Percentiles rank a stretch among this genome's conserved stretches.
These are phyloP conservation scores for Drosophila prostipennis DNA, from an alignment of 2,888 invertebrate species.

Conservation along the genomic window DNA sequence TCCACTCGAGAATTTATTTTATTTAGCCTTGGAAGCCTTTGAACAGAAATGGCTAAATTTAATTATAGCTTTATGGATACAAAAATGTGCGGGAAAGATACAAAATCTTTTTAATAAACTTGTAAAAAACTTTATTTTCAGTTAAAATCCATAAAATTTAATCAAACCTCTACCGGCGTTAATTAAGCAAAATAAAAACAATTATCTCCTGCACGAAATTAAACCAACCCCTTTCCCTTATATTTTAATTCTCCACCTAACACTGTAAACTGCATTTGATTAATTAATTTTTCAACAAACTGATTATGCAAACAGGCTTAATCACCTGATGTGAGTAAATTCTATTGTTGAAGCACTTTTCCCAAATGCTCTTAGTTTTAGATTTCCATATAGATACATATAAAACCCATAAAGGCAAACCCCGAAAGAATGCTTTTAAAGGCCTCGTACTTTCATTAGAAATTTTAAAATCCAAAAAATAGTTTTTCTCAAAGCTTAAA, in stretches of 20 bases:
- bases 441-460: neutral
- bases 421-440: neutral
- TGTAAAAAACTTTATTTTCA: neutral
- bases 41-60: neutral
- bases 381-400: too few species aligned
- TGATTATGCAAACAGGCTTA: conserved; percentile 14
- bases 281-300: conserved; percentile 26
- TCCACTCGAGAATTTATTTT: conserved; percentile 1
- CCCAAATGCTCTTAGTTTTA: neutral
- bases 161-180: neutral
- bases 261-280: conserved; percentile 9
- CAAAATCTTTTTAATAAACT: neutral
- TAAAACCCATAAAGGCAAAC: too few species aligned
- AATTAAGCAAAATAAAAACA: neutral
- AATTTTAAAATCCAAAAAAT: neutral
- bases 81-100: neutral
- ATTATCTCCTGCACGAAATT: neutral
- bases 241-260: neutral
- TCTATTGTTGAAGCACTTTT: neutral
- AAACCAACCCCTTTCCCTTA: neutral
- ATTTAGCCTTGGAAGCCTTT: neutral
- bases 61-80: neutral
- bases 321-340: neutral
- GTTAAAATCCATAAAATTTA: too few species aligned
- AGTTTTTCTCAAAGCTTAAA: neutral